phyloP scores from a whole-genome alignment of 2,888 invertebrate species.

The Ornithoptera priamus region DNA sequence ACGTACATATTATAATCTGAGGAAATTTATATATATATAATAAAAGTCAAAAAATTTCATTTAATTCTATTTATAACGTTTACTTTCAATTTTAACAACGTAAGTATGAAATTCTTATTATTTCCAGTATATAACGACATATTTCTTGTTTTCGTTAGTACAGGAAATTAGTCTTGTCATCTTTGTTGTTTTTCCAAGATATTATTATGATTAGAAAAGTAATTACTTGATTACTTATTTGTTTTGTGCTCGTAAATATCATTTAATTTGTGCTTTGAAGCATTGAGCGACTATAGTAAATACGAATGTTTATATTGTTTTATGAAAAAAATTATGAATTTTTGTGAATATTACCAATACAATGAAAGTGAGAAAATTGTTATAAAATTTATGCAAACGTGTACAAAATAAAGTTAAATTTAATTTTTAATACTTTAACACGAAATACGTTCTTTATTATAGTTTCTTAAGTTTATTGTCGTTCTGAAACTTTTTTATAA shows the following conservation, averaged over 20 bases:
- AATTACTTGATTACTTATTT: constrained; percentile 14
- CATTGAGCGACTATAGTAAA: neutral
- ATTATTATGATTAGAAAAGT: constrained; percentile 12
- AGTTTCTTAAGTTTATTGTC: too few relatives aligned
- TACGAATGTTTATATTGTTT: neutral
- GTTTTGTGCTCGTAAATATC: neutral
- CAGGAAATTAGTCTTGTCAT: constrained; percentile 3
- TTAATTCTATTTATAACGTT: too few relatives aligned
- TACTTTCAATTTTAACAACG: neutral
- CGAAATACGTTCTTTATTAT: too few relatives aligned
- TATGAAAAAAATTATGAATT: neutral
- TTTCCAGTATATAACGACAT: neutral
- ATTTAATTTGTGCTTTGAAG: neutral
- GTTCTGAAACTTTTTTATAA: too few relatives aligned
- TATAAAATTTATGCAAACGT: too few relatives aligned
- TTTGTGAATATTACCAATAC: neutral
- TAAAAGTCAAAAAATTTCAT: too few relatives aligned
- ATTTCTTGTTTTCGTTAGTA: constrained; percentile 4
- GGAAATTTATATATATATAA: too few relatives aligned
- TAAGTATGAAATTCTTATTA: neutral
- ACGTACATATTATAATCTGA: too few relatives aligned
- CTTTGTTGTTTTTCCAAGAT: constrained; percentile 10
- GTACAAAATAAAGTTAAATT: too few relatives aligned
- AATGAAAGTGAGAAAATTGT: neutral
- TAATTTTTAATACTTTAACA: too few relatives aligned